Conservation (phyloP, 2,797 vertebrate species). For the Leptatherina wallacei region DNA sequence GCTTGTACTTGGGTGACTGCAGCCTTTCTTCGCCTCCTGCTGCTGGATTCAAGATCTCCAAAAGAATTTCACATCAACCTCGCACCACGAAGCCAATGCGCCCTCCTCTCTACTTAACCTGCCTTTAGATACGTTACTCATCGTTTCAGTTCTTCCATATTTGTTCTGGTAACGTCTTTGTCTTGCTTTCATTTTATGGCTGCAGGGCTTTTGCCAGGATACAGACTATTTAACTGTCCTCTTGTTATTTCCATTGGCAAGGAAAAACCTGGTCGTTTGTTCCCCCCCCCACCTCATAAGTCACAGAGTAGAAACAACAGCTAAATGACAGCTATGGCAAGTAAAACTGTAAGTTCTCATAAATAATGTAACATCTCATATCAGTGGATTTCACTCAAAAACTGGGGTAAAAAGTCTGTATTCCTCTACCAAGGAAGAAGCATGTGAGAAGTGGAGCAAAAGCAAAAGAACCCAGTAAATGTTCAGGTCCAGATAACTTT, state of each 20-base stretch:
- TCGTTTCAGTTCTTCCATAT: constrained; percentile 34
- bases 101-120: constrained; percentile 23
- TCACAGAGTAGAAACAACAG: constrained; percentile 19
- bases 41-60: constrained; percentile 21
- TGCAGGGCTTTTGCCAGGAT: constrained; percentile 32
- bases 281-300: not conserved
- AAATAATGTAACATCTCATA: not conserved
- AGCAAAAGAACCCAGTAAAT: not conserved
- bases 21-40: constrained; percentile 15
- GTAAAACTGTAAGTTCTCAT: not conserved
- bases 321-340: not conserved
- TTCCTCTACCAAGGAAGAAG: not conserved
- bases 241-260: constrained; percentile 27
- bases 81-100: constrained; percentile 16
- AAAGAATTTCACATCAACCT: constrained; percentile 29
- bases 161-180: constrained; percentile 34
- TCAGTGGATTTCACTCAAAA: not conserved
- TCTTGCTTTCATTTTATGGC: constrained; percentile 48
- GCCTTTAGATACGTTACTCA: constrained; percentile 43
- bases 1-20: not conserved
- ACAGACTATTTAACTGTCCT: constrained; percentile 31
- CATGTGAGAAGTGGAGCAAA: not conserved
- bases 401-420: not conserved
- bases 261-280: constrained; percentile 7
- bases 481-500: not conserved